Percentiles rank a stretch among this genome's conserved stretches.
Evolutionary conservation across 2,797 vertebrate species (phyloP).

Genomic region (Oryzias dopingdopingensis): DNA sequence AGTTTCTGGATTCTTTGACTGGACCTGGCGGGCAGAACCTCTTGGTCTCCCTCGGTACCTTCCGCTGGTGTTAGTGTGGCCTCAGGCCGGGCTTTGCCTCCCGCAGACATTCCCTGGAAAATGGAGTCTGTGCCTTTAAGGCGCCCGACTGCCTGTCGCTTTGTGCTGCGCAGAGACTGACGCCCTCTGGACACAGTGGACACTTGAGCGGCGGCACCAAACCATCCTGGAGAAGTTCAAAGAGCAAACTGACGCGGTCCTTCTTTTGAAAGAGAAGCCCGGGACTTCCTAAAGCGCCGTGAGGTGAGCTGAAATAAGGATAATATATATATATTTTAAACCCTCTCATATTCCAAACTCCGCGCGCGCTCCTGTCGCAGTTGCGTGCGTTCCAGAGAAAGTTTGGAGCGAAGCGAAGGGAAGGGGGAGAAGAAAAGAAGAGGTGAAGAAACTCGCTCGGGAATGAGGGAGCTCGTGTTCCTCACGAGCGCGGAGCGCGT

Average conservation of each 20-base stretch:
- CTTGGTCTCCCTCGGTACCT: not conserved
- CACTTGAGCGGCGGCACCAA: constrained; percentile 54
- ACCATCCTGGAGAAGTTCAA: constrained; percentile 66
- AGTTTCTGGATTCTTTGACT: too few relatives aligned
- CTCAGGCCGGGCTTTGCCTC: constrained; percentile 36
- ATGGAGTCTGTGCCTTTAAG: constrained; percentile 78
- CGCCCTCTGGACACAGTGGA: constrained; percentile 74
- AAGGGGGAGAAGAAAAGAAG: not conserved
- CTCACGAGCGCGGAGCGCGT: constrained; percentile 4
- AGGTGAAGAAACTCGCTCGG: constrained; percentile 42
- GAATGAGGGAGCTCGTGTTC: constrained; percentile 43
- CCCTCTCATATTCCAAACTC: not conserved
- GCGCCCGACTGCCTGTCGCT: constrained; percentile 70
- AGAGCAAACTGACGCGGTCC: constrained; percentile 33
- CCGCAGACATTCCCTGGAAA: constrained; percentile 42
- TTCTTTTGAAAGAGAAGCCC: not conserved
- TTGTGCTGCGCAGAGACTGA: constrained; percentile 69
- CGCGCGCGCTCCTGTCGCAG: constrained; percentile 5
- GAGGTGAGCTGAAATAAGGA: constrained; percentile 50
- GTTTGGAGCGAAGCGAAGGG: not conserved
- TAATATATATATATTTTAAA: too few relatives aligned
- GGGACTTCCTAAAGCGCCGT: constrained; percentile 16
- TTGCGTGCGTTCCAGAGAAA: constrained; percentile 26
- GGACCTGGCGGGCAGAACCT: not conserved
- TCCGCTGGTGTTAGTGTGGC: constrained; percentile 17